Evolutionary conservation across 2,797 vertebrate genomes (phyloP), one percentile per base, ranked within the genome.

Genomic region (Xenopus petersii): DNA sequence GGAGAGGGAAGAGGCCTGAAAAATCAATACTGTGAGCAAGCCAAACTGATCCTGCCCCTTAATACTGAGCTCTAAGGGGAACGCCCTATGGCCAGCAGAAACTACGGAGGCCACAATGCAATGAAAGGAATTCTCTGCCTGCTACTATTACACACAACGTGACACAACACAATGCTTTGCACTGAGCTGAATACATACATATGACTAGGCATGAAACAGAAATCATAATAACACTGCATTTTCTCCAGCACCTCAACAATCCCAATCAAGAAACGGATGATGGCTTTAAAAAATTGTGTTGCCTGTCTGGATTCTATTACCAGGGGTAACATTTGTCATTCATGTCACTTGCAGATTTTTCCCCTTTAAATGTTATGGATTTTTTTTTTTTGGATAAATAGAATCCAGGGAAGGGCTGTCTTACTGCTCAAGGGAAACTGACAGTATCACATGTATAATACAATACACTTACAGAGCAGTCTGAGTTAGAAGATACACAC

Each of bases 31-130:
- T 67, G 56, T 54, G 58, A 17, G 49, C 12, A 73, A 68, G 46
- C 64, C 70, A 62, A 77, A 77, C 51, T 26, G 24, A 71, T 36
- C 17, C 30, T 46, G 63, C 21, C 48, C 56, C 67, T 56, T 77
- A 60, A 72, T 55, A 63, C 47, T 10, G 51, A 67, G 69, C 46
- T 16, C 3, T 42, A 67, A 9, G 60, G 75, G 75, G 75, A 73
- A 78, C 75, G 71, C 75, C 75, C 75, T 73, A 49, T 48, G 36
- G 71, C 47, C 54, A 48, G 12, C 13, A n/a, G 66, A 42, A 30
- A 73, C 70, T 69, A 78, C 71, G 36, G 55, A 24, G 54, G 15
- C 75, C 70, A 78, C 42, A 69, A 78, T 73, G 59, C 70, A 63
- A 49, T 69, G 64, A 24, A 68, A 68, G 21, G 21, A 2, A 17